Base-by-base conservation (phyloP, 2,797 vertebrate species). In the Furcifer pardalis region DNA sequence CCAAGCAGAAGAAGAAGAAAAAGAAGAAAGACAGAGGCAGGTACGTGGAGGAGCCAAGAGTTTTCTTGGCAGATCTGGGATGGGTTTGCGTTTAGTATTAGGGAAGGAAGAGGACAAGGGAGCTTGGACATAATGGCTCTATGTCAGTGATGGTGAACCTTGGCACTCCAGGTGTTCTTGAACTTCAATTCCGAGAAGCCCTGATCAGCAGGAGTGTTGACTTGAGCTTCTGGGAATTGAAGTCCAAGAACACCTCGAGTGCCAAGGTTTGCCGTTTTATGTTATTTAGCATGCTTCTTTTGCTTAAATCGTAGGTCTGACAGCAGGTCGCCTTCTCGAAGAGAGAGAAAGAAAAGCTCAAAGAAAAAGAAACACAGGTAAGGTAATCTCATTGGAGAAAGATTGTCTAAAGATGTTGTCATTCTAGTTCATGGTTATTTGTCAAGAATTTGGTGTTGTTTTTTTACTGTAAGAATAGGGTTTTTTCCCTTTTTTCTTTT, bases 1-100 rank as follows among this genome's bases (percentile, higher is more conserved):
- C 97, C 35, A 98, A 98, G 88, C 97, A 96, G 80, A 97, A 97
- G 84, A 97, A 97, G 23, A 98, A 98, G 95, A 98, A 98, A 92
- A 98, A 97, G 90, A 95, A 95, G 94, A 96, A 96, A 90, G 95
- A 94, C 49, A 91, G 94, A 87, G 95, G 93, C 79, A 94, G 95
- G 95, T 95, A 80, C 90, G 91, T 93, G 84, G 46, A 32, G 25
- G 46, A 73, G 62, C 32, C 62, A 10, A 21, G 59, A 25, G 56
- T 77, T 37, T 10, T 27, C 10, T 40, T 15, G 66, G 23, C 60
- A 85, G 12, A 5, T 4, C 44, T 56, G 32, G 27, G 52, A 40
- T 32, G 19, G 25, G 63, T 81, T 60, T 37, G 7, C 44, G 56
- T 6, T 44, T 10, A 21, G 21, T 37, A 8, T 83, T 68, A n/a